Evolutionary conservation across 2,113 vertebrate species (phyloP), one percentile per base, ranked within the genome.

Genomic region (Planiliza haematocheilus): DNA sequence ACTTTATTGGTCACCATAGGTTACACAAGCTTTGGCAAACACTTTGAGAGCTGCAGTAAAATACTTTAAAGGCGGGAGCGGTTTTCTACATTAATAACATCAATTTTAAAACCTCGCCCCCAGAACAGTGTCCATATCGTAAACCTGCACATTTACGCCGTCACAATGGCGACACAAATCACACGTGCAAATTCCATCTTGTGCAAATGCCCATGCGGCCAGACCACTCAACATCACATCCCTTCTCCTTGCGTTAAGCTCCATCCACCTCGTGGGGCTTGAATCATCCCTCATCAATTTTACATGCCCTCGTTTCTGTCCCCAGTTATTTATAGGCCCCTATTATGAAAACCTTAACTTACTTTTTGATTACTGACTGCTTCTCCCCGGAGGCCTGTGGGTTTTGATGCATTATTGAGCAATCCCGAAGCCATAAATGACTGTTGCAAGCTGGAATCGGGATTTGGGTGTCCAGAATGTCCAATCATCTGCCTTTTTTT

Each of bases 301-400:
- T 84, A 84, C 77, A 91, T 87, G 89, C 71, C 86, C 87, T 91
- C 81, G 79, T 92, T 91, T 90, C 89, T 91, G 81, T 89, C 83
- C 83, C 80, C 69, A 80, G 86, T 88, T 93, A 92, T 93, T 93
- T 93, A 89, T 92, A 92, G 89, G 87, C 75, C 59, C 69, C 85
- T 90, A 91, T 93, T 93, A 92, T 91, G 86, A 93, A 91, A 91
- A 86, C 86, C 86, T 81, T 88, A 88, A 91, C 90, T 93, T 88
- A 87, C 87, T 90, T 92, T 91, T 90, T 92, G 90, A 93, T 93
- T 92, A 89, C 88, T 55, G 87, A 81, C 80, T 85, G 53, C 70
- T 84, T 84, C 62, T 30, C 86, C 78, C 81, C 65, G 61, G 86
- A 84, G 85, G 83, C 80, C 41, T 74, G 67, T 77, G 76, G 86